Evolutionary conservation across 2,888 invertebrate species (phyloP).

Genomic region (Eupithecia pulchellata): DNA sequence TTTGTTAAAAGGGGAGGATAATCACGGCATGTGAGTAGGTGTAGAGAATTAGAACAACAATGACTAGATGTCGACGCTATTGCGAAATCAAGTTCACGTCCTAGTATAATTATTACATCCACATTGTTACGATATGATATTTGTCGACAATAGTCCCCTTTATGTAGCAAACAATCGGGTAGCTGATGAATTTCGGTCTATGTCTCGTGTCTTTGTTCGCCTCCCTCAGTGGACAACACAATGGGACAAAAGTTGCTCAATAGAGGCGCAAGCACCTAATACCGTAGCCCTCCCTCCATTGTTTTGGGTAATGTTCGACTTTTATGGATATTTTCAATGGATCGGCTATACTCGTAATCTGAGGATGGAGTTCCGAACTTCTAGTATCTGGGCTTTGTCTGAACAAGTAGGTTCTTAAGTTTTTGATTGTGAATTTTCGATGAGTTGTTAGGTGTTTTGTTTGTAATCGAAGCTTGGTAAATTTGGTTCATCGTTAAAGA

Average conservation of each 20-base stretch:
- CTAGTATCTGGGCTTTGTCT: conserved; percentile 43
- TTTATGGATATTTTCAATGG: conserved; percentile 86
- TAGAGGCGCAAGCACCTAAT: conserved; percentile 83
- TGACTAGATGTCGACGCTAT: conserved; percentile 21
- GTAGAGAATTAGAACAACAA: not conserved
- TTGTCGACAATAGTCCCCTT: conserved; percentile 84
- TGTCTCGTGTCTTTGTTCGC: conserved; percentile 83
- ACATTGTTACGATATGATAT: conserved; percentile 82
- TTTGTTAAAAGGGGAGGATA: not conserved
- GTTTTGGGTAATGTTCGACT: conserved; percentile 85
- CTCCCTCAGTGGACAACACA: conserved; percentile 83
- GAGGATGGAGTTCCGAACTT: conserved; percentile 78
- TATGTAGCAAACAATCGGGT: conserved; percentile 85
- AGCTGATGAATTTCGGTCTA: conserved; percentile 85
- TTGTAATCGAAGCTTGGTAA: not conserved
- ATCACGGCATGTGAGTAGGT: not conserved
- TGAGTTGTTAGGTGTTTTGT: not conserved
- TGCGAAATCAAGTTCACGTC: conserved; percentile 41
- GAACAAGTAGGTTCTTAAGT: conserved; percentile 2
- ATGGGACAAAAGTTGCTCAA: conserved; percentile 85
- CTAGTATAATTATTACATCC: conserved; percentile 79
- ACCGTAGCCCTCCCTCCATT: conserved; percentile 82
- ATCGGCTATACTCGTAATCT: conserved; percentile 75
- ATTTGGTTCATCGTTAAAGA: not conserved
- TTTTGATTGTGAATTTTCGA: conserved; percentile 13